Evolutionary conservation across 92 coral and sea anemone species (phyloP).

Genomic region (Epizoanthus ramosus): DNA sequence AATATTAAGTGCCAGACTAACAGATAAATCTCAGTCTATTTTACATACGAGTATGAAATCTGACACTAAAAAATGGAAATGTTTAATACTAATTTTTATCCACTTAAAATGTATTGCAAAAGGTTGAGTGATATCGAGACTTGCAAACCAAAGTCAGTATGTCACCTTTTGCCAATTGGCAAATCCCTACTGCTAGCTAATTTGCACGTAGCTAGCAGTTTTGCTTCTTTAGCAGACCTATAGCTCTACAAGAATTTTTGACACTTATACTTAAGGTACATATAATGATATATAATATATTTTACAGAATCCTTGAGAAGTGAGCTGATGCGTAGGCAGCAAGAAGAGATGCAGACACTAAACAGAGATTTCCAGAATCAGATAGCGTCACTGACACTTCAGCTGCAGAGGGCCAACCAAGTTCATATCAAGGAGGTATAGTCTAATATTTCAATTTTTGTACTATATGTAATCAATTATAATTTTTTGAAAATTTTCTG

Average conservation of each 20-base stretch:
- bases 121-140: too few species aligned
- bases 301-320: constrained; percentile 66
- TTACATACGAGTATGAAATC: too few species aligned
- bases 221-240: not conserved
- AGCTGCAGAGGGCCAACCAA: constrained; percentile 81
- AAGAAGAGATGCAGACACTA: constrained; percentile 83
- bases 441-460: not conserved
- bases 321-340: constrained; percentile 85
- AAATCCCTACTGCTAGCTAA: too few species aligned
- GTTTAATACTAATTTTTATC: too few species aligned
- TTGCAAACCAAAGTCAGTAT: too few species aligned
- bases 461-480: too few species aligned
- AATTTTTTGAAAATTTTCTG: too few species aligned
- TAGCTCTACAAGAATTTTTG: not conserved
- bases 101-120: too few species aligned
- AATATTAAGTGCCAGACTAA: too few species aligned
- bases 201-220: not conserved
- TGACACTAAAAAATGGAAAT: too few species aligned
- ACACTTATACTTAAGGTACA: not conserved
- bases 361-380: constrained; percentile 90
- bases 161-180: too few species aligned
- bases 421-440: constrained; percentile 73
- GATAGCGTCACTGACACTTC: constrained; percentile 79
- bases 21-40: too few species aligned
- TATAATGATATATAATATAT: not conserved